Percentiles rank a stretch among this genome's conserved stretches.
These are phyloP conservation scores for Oncorhynchus keta DNA, from an alignment of 2,113 vertebrate species.

Conservation along the genomic window DNA sequence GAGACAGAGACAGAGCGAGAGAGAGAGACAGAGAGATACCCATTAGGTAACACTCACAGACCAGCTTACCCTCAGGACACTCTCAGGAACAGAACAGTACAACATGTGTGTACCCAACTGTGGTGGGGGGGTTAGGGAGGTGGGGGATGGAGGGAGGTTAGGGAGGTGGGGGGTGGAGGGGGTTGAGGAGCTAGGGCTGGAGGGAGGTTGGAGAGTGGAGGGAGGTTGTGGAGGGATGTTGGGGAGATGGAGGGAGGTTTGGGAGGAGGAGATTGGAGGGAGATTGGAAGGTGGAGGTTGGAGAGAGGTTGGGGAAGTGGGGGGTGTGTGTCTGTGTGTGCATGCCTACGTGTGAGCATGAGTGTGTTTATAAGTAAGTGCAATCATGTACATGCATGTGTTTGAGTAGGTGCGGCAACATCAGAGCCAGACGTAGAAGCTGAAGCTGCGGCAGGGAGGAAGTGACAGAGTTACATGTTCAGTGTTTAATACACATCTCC, in stretches of 20 bases:
- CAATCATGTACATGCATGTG: neutral
- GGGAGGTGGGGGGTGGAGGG: too few species aligned
- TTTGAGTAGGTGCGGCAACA: constrained; percentile 17
- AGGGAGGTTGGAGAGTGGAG: neutral
- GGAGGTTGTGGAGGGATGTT: too few species aligned
- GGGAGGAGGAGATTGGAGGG: too few species aligned
- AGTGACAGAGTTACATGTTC: constrained; percentile 51
- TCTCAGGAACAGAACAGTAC: neutral
- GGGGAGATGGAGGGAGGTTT: too few species aligned
- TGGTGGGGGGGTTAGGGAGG: neutral
- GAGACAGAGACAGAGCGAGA: too few species aligned
- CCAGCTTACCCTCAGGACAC: neutral
- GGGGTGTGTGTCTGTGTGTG: constrained; percentile 3
- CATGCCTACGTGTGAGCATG: neutral
- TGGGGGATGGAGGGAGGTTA: too few species aligned
- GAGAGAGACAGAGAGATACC: constrained; percentile 16
- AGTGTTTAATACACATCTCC: constrained; percentile 59
- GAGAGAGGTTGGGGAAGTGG: neutral
- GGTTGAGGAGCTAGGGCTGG: neutral
- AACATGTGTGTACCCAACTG: constrained; percentile 35
- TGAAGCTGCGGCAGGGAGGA: constrained; percentile 20
- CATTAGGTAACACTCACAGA: constrained; percentile 46
- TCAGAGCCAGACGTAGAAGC: constrained; percentile 36
- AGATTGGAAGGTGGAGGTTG: too few species aligned
- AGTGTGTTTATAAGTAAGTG: neutral